A percentile compares a stretch with the other conserved stretches of the same genome.
Conservation (phyloP, 2,113 vertebrate species). For the Benitochromis conjunctus region DNA sequence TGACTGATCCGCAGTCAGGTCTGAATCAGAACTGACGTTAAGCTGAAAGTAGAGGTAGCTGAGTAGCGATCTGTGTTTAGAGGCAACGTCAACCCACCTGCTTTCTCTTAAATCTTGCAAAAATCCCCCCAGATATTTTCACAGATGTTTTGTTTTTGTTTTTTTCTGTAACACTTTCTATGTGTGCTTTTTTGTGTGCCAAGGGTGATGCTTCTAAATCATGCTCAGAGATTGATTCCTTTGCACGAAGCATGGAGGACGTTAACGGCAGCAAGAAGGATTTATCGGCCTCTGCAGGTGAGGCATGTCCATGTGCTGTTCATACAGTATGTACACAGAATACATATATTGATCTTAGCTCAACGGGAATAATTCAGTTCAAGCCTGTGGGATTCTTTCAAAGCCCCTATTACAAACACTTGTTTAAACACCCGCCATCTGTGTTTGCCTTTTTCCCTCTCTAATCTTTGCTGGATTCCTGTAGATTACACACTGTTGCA, state of each 20-base stretch:
- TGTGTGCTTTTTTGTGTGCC: slow-evolving; percentile 25
- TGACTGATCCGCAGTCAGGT: slow-evolving; percentile 7
- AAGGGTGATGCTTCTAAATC: slow-evolving; percentile 91
- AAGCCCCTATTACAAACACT: neutral
- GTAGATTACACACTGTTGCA: neutral
- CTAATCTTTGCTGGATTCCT: neutral
- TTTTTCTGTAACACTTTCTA: neutral
- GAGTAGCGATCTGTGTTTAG: slow-evolving; percentile 26
- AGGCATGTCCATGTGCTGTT: slow-evolving; percentile 49
- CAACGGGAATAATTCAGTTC: neutral
- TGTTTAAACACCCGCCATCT: neutral
- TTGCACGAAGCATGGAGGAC: slow-evolving; percentile 83
- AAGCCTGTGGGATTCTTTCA: neutral
- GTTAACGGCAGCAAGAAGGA: slow-evolving; percentile 84
- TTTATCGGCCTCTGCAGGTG: slow-evolving; percentile 80
- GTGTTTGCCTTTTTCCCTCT: slow-evolving; percentile 2
- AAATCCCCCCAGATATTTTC: neutral
- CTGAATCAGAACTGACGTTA: neutral
- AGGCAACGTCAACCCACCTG: slow-evolving; percentile 15
- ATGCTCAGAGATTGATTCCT: slow-evolving; percentile 85
- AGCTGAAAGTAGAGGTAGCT: neutral
- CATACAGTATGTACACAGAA: neutral
- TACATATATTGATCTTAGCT: neutral
- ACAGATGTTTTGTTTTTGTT: accelerated
- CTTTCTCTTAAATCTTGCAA: neutral